Percentiles rank a stretch among this genome's conserved stretches.
phyloP scores from a whole-genome alignment of 2,888 invertebrate species.

The Drosophila engyochracea region DNA sequence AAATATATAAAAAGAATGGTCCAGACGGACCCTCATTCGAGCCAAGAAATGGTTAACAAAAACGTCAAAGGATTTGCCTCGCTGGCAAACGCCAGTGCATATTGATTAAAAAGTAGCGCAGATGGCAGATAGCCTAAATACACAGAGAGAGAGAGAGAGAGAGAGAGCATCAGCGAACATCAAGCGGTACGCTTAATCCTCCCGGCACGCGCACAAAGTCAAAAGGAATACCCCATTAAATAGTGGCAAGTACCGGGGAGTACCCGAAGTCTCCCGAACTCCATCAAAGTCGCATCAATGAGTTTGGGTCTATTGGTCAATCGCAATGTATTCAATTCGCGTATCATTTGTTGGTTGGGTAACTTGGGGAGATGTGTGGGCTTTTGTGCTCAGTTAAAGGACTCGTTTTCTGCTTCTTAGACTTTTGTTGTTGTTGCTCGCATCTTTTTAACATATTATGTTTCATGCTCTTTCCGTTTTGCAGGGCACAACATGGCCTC shows the following conservation, averaged over 20 bases:
- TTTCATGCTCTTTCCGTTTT: conserved; percentile 52
- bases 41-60: conserved; percentile 38
- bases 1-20: conserved; percentile 27
- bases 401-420: not conserved
- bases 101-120: conserved; percentile 74
- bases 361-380: not conserved
- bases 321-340: conserved; percentile 6
- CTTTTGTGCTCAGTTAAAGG: conserved; percentile 26
- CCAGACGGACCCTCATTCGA: conserved; percentile 45
- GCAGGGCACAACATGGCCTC: conserved; percentile 86
- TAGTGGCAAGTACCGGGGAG: conserved; percentile 14
- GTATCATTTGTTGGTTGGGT: conserved; percentile 20
- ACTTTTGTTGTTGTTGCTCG: conserved; percentile 8
- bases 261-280: conserved; percentile 15
- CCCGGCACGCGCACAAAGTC: conserved; percentile 22
- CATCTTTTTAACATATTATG: conserved; percentile 55
- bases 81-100: conserved; percentile 54
- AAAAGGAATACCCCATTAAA: conserved; percentile 29
- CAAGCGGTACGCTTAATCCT: conserved; percentile 46
- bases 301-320: conserved; percentile 39
- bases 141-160: conserved; percentile 24
- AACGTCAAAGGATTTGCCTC: conserved; percentile 60
- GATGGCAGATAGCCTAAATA: conserved; percentile 61
- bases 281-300: conserved; percentile 45
- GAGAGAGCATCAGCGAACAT: not conserved